phyloP scores from a whole-genome alignment of 2,113 vertebrate genomes.

The Proterorhinus semilunaris region DNA sequence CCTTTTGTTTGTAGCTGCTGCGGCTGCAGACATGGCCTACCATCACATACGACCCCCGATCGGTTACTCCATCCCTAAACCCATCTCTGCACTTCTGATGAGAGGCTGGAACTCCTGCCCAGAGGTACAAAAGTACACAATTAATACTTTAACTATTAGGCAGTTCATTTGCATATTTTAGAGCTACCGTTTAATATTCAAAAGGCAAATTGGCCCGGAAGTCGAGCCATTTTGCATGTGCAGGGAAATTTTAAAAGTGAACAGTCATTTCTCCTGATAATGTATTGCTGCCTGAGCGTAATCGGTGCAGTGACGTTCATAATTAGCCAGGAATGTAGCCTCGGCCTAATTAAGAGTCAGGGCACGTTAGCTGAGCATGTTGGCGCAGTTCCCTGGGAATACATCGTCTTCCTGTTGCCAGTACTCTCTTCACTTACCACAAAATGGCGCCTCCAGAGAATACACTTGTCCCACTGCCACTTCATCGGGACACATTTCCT shows the following conservation, averaged over 20 bases:
- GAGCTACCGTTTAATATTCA: neutral
- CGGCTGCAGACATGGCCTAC: constrained; percentile 93
- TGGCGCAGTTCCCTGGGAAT: constrained; percentile 20
- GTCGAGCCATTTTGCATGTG: neutral
- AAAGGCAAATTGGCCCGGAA: neutral
- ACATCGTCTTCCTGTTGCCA: constrained; percentile 3
- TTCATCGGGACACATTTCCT: neutral
- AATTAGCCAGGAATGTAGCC: constrained; percentile 28
- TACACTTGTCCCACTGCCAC: constrained; percentile 17
- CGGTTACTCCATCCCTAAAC: constrained; percentile 93
- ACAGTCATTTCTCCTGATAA: constrained; percentile 32
- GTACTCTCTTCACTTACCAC: constrained; percentile 1
- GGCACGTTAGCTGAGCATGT: constrained; percentile 19
- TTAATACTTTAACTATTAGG: too few relatives aligned
- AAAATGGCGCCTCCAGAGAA: constrained; percentile 24
- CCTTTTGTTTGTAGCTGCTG: constrained; percentile 77
- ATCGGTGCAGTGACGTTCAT: constrained; percentile 28
- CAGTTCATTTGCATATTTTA: too few relatives aligned
- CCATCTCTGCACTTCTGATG: constrained; percentile 87
- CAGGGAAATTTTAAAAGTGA: constrained; percentile 20
- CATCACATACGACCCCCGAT: constrained; percentile 91
- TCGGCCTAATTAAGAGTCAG: constrained; percentile 49
- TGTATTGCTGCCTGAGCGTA: constrained; percentile 22
- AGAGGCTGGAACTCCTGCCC: constrained; percentile 91
- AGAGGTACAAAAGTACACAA: constrained; percentile 77